Conservation (phyloP, 2,797 vertebrate genomes). For the Myiothlypis chrysogaster region DNA sequence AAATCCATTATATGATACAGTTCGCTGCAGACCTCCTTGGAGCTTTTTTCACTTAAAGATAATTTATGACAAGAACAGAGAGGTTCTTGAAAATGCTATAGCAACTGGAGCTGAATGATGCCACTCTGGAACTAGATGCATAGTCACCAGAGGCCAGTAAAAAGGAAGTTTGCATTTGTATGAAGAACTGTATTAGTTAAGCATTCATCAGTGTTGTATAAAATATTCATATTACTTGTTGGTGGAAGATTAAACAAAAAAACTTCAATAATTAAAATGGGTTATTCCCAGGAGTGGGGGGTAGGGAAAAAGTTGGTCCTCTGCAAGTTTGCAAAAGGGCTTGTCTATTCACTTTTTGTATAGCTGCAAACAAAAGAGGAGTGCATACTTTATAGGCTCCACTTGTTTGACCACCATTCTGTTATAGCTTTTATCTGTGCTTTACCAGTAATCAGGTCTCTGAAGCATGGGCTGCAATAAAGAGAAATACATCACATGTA, state of each 20-base stretch:
- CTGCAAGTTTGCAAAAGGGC: slow-evolving; percentile 73
- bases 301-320: slow-evolving; percentile 65
- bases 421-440: slow-evolving; percentile 72
- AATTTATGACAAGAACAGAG: slow-evolving; percentile 98
- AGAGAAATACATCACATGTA: background rate
- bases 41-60: slow-evolving; percentile 96
- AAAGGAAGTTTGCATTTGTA: slow-evolving; percentile 81
- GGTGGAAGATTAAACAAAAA: slow-evolving; percentile 69
- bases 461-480: slow-evolving; percentile 3
- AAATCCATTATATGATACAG: slow-evolving; percentile 86
- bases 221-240: slow-evolving; percentile 75
- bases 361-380: slow-evolving; percentile 77
- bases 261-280: slow-evolving; percentile 73
- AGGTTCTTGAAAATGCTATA: slow-evolving; percentile 99
- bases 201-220: slow-evolving; percentile 72
- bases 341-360: slow-evolving; percentile 77
- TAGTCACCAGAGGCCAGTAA: slow-evolving; percentile 77
- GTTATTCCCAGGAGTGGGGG: slow-evolving; percentile 68
- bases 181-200: slow-evolving; percentile 78
- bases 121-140: slow-evolving; percentile 72
- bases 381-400: slow-evolving; percentile 72
- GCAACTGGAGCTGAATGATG: slow-evolving; percentile 89
- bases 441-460: slow-evolving; percentile 62
- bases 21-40: slow-evolving; percentile 85
- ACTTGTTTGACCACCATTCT: slow-evolving; percentile 65